phyloP scores from a whole-genome alignment of 2,797 vertebrate genomes.

The Propithecus perrieri region DNA sequence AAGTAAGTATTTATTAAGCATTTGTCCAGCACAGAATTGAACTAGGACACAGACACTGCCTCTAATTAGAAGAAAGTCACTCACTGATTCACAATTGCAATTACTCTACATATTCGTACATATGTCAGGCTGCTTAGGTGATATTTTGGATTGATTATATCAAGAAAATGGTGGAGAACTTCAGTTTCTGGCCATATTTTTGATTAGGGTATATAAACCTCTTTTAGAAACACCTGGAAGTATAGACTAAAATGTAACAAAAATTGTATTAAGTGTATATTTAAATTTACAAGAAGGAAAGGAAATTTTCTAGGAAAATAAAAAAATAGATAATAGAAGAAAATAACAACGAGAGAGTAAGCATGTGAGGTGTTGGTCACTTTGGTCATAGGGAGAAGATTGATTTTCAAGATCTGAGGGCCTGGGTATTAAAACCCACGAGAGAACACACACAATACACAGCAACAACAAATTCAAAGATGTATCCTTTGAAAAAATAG shows the following conservation, averaged over 20 bases:
- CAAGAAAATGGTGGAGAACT: background rate
- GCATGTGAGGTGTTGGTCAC: background rate
- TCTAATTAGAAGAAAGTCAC: background rate
- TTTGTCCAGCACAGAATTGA: background rate
- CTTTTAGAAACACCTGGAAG: background rate
- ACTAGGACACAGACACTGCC: background rate
- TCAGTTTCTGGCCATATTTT: background rate
- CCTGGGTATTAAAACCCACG: background rate
- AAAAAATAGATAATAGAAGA: background rate
- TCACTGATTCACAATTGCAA: background rate
- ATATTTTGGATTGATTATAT: background rate
- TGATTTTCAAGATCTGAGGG: background rate
- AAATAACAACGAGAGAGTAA: background rate
- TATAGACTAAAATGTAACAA: background rate
- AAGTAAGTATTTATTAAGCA: background rate
- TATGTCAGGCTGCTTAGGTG: background rate
- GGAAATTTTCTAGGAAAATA: background rate
- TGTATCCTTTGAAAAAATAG: background rate
- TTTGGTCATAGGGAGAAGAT: background rate
- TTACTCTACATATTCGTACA: background rate
- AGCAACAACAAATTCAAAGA: background rate
- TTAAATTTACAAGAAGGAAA: background rate
- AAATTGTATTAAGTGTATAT: background rate
- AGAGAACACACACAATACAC: background rate
- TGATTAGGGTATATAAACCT: background rate